Evolutionary conservation across 2,888 invertebrate species (phyloP).

Genomic region (Conus canariensis): DNA sequence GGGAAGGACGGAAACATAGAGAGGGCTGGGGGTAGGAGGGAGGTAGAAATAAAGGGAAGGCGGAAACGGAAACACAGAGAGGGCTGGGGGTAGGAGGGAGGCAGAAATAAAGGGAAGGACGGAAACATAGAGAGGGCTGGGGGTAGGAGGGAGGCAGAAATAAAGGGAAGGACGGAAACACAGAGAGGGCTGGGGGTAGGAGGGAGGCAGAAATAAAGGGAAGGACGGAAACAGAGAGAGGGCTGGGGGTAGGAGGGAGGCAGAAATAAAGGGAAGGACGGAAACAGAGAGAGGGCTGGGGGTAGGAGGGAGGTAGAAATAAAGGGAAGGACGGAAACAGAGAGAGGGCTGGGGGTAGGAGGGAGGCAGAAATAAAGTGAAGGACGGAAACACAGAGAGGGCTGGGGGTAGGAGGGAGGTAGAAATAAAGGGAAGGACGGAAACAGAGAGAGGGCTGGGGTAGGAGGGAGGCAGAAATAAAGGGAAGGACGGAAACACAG

Average conservation of each 20-base stretch:
- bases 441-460: too few species aligned
- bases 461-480: not conserved
- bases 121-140: too few species aligned
- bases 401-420: too few species aligned
- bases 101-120: not conserved
- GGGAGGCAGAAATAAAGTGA: not conserved
- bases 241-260: not conserved
- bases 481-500: not conserved
- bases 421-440: not conserved
- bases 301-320: too few species aligned
- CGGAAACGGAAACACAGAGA: too few species aligned
- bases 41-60: too few species aligned
- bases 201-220: not conserved
- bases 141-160: not conserved
- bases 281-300: too few species aligned
- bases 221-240: not conserved
- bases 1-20: not conserved
- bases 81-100: not conserved
- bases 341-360: not conserved
- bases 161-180: not conserved
- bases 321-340: not conserved
- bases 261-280: not conserved
- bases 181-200: not conserved
- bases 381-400: not conserved
- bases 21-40: too few species aligned